Evolutionary conservation across 2,888 invertebrate genomes (phyloP), one percentile per base, ranked within the genome.

Genomic region (Synanthedon formicaeformis): DNA sequence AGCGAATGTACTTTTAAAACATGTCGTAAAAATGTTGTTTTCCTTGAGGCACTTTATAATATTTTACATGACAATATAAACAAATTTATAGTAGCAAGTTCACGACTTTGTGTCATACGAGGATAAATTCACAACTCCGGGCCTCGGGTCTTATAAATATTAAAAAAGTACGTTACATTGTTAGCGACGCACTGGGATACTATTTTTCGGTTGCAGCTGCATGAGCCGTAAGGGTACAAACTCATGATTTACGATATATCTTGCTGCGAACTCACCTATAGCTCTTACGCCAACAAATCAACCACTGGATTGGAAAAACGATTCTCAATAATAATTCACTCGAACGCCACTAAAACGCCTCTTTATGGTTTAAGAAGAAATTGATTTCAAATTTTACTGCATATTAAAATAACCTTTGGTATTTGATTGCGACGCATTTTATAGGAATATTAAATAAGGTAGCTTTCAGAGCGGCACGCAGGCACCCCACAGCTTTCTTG

Each of bases 351-450:
- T 77, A 75, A 81, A 80, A 73, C 61, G 62, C 65, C 59, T 71
- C 72, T 83, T 83, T 82, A 82, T 73, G 66, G 70, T 75, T 71
- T 60, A 62, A 71, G 79, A 78, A 78, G 74, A 78, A 82, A 83
- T 85, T 79, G 79, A 85, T 83, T 84, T 78, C 65, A 75, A 78
- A 79, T 81, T 82, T 84, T 81, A 85, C 76, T 83, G 80, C 81
- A 79, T 83, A 83, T 84, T 84, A 82, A 82, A 82, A 73, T 81
- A 81, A 80, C 79, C 77, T 81, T 78, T 80, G 59, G 77, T 72
- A 72, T 83, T 76, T 73, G 75, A 80, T 78, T 72, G 73, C 74
- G 72, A 66, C 70, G 77, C 77, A 75, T 75, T 73, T 72, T 66
- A 63, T 66, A 67, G 62, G 54, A 61, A 65, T 66, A 63, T 70